Conservation (phyloP, 1,140 invertebrate species). For the Plodia interpunctella region DNA sequence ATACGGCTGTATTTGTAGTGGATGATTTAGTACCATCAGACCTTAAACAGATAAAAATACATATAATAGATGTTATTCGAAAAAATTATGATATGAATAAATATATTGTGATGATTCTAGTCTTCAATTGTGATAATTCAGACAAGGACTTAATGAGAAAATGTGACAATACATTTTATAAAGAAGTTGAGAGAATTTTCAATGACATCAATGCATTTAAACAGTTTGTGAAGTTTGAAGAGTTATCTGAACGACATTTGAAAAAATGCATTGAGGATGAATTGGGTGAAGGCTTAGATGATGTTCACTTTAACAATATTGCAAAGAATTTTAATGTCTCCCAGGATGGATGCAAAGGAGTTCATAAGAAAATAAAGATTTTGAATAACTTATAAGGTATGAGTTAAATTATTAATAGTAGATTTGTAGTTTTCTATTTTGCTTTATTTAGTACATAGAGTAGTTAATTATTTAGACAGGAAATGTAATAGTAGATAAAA, state of each 20-base stretch:
- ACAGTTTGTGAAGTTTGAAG: conserved; percentile 50
- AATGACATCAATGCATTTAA: conserved; percentile 33
- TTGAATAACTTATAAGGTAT: conserved; percentile 47
- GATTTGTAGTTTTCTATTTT: conserved; percentile 21
- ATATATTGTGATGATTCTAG: conserved; percentile 45
- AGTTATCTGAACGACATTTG: conserved; percentile 40
- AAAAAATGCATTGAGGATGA: conserved; percentile 55
- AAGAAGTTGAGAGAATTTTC: conserved; percentile 33
- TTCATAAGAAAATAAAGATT: conserved; percentile 58
- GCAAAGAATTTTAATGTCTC: conserved; percentile 57
- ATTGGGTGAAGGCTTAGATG: conserved; percentile 29
- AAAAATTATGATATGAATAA: conserved; percentile 46
- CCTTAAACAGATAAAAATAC: conserved; percentile 25
- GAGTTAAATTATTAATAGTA: conserved; percentile 18
- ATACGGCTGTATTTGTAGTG: conserved; percentile 47
- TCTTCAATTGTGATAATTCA: conserved; percentile 49
- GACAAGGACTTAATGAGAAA: conserved; percentile 28
- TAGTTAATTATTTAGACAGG: not conserved
- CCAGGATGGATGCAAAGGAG: conserved; percentile 67
- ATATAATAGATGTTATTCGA: conserved; percentile 34
- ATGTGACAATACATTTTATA: conserved; percentile 38
- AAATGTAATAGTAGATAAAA: not conserved
- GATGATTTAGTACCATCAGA: conserved; percentile 53
- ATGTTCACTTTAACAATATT: conserved; percentile 36
- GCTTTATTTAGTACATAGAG: conserved; percentile 10